Percentiles rank a stretch among this genome's conserved stretches.
These are phyloP conservation scores for Ethmia dodecea DNA, from an alignment of 2,888 invertebrate genomes.

Conservation along the genomic window DNA sequence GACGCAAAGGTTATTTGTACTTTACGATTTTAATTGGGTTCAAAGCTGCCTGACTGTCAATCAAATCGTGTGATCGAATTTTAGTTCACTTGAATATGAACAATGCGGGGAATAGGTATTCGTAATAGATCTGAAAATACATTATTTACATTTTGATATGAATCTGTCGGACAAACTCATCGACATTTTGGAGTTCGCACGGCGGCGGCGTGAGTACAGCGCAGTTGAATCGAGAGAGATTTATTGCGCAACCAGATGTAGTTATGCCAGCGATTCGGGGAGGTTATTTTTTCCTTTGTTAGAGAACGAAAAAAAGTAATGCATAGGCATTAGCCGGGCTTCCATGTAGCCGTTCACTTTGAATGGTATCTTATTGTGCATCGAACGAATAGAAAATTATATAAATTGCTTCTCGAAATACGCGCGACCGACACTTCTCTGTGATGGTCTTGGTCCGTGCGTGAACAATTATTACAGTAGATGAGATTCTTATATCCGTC, in stretches of 20 bases:
- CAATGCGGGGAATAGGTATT: too few relatives aligned
- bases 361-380: slow-evolving; percentile 49
- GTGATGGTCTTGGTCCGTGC: slow-evolving; percentile 36
- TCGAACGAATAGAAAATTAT: slow-evolving; percentile 59
- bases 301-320: slow-evolving; percentile 47
- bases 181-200: slow-evolving; percentile 36
- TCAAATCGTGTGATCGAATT: too few relatives aligned
- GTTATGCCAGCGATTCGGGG: slow-evolving; percentile 18
- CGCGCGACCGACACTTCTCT: slow-evolving; percentile 28
- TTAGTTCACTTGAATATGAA: too few relatives aligned
- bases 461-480: slow-evolving; percentile 43
- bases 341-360: slow-evolving; percentile 48
- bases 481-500: too few relatives aligned
- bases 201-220: slow-evolving; percentile 22
- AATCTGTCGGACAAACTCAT: slow-evolving; percentile 30
- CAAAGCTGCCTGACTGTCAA: too few relatives aligned
- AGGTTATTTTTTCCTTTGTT: slow-evolving; percentile 31
- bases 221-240: slow-evolving; percentile 27
- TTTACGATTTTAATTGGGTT: too few relatives aligned
- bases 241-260: slow-evolving; percentile 31
- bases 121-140: too few relatives aligned
- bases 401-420: slow-evolving; percentile 58
- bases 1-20: too few relatives aligned
- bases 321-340: slow-evolving; percentile 49
- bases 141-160: too few relatives aligned